Evolutionary conservation across 2,888 invertebrate genomes (phyloP).

Genomic region (Arenicola marina): DNA sequence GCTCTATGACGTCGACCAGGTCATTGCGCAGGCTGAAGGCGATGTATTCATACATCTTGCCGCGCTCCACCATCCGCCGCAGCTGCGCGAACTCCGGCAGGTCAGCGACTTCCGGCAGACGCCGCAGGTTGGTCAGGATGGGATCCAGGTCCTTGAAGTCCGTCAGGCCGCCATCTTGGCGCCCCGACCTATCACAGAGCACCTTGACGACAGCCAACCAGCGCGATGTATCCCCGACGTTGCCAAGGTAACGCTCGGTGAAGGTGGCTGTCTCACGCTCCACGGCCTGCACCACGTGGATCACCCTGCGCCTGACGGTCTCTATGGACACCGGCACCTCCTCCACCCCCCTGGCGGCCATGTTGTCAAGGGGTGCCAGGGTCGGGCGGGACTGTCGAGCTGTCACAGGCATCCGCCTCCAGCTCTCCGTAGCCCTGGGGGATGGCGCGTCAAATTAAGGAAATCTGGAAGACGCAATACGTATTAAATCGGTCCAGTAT

Average conservation of each 20-base stretch:
- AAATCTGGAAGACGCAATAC: too few species aligned
- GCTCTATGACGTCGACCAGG: slow-evolving; percentile 12
- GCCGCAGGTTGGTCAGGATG: neutral
- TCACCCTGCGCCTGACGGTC: slow-evolving; percentile 43
- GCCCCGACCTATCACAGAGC: neutral
- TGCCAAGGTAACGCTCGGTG: slow-evolving; percentile 2
- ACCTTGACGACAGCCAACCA: slow-evolving; percentile 1
- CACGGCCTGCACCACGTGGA: slow-evolving; percentile 40
- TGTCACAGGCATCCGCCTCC: too few species aligned
- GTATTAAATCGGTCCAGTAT: too few species aligned
- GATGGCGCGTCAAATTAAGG: too few species aligned
- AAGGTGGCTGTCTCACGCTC: slow-evolving; percentile 28
- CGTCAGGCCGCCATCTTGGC: neutral
- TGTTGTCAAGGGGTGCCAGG: too few species aligned
- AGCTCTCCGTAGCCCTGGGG: too few species aligned
- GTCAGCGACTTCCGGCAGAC: neutral
- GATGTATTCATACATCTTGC: slow-evolving; percentile 28
- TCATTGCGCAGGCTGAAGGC: slow-evolving; percentile 16
- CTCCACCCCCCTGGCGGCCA: too few species aligned
- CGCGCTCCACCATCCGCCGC: slow-evolving; percentile 19
- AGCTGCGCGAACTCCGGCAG: slow-evolving; percentile 1
- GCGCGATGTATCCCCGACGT: neutral
- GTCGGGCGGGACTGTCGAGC: too few species aligned
- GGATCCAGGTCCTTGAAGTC: slow-evolving; percentile 16
- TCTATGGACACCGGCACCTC: slow-evolving; percentile 42